Evolutionary conservation across 2,888 invertebrate genomes (phyloP).

Genomic region (Athalia rosae): DNA sequence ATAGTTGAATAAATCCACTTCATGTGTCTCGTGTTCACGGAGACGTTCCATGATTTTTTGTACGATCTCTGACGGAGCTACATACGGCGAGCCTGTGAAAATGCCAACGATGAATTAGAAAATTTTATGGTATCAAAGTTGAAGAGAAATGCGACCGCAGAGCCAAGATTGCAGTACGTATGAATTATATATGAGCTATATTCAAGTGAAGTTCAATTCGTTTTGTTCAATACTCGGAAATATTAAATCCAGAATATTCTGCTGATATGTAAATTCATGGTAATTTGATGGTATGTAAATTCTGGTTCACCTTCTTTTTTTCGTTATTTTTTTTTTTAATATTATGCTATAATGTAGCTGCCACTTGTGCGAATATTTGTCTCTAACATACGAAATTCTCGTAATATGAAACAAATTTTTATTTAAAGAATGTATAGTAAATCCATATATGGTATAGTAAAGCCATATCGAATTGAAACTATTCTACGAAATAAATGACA

Average conservation of each 20-base stretch:
- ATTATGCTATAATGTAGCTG: not conserved
- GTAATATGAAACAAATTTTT: not conserved
- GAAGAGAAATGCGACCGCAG: not conserved
- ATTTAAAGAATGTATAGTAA: not conserved
- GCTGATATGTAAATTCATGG: constrained; percentile 6
- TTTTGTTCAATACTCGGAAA: constrained; percentile 3
- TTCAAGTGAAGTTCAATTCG: not conserved
- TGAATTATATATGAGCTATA: not conserved
- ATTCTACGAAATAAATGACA: not conserved
- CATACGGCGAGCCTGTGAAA: constrained; percentile 82
- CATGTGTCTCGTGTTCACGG: constrained; percentile 70
- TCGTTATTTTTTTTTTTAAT: not conserved
- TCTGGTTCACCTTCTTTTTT: constrained; percentile 12
- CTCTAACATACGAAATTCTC: too few species aligned
- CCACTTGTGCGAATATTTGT: too few species aligned
- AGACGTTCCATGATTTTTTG: constrained; percentile 85
- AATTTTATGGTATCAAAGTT: not conserved
- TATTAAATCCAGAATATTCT: not conserved
- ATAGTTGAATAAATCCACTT: constrained; percentile 60
- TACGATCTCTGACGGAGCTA: constrained; percentile 87
- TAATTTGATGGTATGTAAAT: constrained; percentile 17
- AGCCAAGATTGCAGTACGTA: not conserved
- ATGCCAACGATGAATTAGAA: constrained; percentile 46
- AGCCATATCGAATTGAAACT: not conserved
- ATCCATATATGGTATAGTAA: not conserved